Base-by-base conservation (phyloP, 2,113 vertebrate genomes). In the Petrocephalus zakoni region DNA sequence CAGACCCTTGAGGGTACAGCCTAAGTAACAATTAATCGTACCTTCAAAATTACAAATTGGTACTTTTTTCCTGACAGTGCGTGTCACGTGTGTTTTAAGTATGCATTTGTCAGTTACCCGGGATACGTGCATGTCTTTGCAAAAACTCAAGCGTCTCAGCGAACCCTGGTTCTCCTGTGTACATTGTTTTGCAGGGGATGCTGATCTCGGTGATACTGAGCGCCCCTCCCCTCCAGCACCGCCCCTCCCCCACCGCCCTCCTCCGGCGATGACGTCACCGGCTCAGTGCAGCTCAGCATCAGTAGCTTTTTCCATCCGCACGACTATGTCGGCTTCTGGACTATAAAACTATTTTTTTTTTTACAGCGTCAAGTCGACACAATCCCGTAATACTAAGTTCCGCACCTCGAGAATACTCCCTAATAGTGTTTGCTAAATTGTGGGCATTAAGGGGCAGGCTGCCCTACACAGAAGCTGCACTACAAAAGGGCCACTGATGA, bases 281-380 rank as follows among this genome's bases (percentile, higher is more conserved):
- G 29, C 90, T 87, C 88, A 90, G 90, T 90, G 89, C 91, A 93
- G 92, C 92, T 90, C 93, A 93, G 92, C 93, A 92, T 93, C 92
- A 92, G 90, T 90, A 91, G 56, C 90, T 90, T 90, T 92, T 90
- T 85, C 93, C 51, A 86, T n/a, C 88, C 92, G 87, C 92, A 72
- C 91, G 92, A 93, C 93, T 94, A 95, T 95, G 95, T 95, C 91
- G 93, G 92, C 87, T 87, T 88, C 53, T 89, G 61, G 29, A 88
- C 58, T 78, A 82, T 89, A 25, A 78, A 89, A 52, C 83, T 89
- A 42, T 85, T 34, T 42, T 64, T 83, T 64, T 83, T 84, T 52
- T 82, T 55, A 64, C 64, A 81, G 19, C 86, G 83, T 34, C 46
- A 46, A 52, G 87, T 94, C 93, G 91, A 47, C 29, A 11, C 42